Conservation (phyloP, 2,888 invertebrate species). For the Vesta saturnalis region DNA sequence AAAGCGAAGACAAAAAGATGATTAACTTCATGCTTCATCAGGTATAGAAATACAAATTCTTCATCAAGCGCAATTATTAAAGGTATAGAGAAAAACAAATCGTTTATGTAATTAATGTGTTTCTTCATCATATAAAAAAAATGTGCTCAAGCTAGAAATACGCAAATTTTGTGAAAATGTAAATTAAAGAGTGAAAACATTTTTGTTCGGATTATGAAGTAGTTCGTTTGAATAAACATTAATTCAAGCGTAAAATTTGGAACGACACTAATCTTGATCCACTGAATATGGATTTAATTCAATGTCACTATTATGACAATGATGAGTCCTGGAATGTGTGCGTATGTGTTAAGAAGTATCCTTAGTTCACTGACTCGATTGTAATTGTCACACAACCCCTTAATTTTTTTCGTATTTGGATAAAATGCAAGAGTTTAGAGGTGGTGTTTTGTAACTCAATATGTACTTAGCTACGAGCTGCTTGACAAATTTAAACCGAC, state of each 20-base stretch:
- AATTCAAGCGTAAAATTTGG: slow-evolving; percentile 37
- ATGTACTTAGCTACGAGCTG: no score
- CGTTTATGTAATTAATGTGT: slow-evolving; percentile 40
- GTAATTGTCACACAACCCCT: no score
- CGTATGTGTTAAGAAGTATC: slow-evolving; percentile 19
- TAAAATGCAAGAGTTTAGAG: no score
- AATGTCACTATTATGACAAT: slow-evolving; percentile 26
- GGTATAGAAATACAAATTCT: slow-evolving; percentile 35
- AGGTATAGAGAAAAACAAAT: slow-evolving; percentile 41
- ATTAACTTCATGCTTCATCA: slow-evolving; percentile 38
- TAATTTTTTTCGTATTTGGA: no score
- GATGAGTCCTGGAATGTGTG: slow-evolving; percentile 29
- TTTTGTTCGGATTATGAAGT: slow-evolving; percentile 28
- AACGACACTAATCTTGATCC: slow-evolving; percentile 42
- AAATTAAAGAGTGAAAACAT: slow-evolving; percentile 6
- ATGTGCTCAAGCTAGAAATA: slow-evolving; percentile 30
- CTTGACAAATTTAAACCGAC: slow-evolving; percentile 3
- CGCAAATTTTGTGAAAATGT: neutral
- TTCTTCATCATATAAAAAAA: slow-evolving; percentile 3
- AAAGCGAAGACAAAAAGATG: slow-evolving; percentile 22
- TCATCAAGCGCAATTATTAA: slow-evolving; percentile 38
- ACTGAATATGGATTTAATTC: slow-evolving; percentile 36
- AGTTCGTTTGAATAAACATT: slow-evolving; percentile 30
- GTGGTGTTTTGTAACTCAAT: no score
- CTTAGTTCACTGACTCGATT: slow-evolving; percentile 30